phyloP scores from a whole-genome alignment of 2,797 vertebrate genomes.

The Coccyzus lansbergi region DNA sequence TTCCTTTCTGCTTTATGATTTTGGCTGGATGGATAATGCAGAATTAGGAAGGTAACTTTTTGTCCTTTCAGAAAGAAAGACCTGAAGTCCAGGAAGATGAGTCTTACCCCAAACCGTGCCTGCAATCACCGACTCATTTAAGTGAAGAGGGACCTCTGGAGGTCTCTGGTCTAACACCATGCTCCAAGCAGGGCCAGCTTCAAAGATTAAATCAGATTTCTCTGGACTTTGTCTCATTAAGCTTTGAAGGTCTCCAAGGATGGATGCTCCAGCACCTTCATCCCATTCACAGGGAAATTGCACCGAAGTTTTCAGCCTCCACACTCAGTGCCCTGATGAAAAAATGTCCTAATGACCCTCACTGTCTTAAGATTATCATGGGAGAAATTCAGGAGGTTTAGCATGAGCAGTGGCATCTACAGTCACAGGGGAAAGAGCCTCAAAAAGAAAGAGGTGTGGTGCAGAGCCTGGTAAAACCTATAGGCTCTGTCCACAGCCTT shows the following conservation, averaged over 20 bases:
- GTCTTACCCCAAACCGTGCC: neutral
- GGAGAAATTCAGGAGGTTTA: neutral
- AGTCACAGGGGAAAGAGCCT: neutral
- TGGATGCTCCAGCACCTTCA: neutral
- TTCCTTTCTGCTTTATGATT: constrained; percentile 19
- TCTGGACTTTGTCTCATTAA: neutral
- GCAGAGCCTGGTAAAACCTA: neutral
- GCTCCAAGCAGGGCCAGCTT: neutral
- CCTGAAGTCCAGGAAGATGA: neutral
- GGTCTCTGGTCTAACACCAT: neutral
- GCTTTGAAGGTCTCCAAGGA: neutral
- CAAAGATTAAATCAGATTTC: neutral
- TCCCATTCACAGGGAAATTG: neutral
- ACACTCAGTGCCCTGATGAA: neutral
- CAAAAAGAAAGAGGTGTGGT: neutral
- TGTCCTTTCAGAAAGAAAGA: neutral
- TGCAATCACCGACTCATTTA: neutral
- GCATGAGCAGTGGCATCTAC: neutral
- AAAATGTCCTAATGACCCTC: neutral
- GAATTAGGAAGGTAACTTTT: constrained; percentile 37
- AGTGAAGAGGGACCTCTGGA: neutral
- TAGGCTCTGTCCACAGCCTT: neutral
- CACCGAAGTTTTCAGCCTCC: neutral
- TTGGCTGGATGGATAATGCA: constrained; percentile 22
- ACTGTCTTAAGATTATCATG: neutral